Evolutionary conservation across 2,888 invertebrate genomes (phyloP).

Genomic region (Thecocarcelia acutangulata): DNA sequence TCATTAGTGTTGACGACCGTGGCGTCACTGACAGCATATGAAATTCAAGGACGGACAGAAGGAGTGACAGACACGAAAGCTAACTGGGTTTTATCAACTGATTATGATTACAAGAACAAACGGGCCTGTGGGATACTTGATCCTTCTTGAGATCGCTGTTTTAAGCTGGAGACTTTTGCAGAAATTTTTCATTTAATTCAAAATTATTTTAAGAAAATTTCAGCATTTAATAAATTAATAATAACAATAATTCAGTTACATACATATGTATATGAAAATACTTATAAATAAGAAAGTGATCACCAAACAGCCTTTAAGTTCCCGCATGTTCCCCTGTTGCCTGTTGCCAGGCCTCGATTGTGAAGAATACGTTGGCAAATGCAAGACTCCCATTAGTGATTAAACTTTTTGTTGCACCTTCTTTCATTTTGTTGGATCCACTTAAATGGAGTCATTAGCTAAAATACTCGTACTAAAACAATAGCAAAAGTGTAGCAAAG

Average conservation of each 20-base stretch:
- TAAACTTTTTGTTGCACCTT: conserved; percentile 38
- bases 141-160: background rate
- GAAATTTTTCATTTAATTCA: too few relatives aligned
- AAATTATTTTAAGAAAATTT: too few relatives aligned
- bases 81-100: conserved; percentile 55
- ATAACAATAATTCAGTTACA: too few relatives aligned
- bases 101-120: conserved; percentile 30
- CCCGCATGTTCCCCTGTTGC: conserved; percentile 33
- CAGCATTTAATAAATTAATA: too few relatives aligned
- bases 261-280: too few relatives aligned
- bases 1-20: conserved; percentile 70
- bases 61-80: conserved; percentile 36
- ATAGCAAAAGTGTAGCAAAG: background rate
- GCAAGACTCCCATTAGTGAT: conserved; percentile 45
- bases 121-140: conserved; percentile 27
- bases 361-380: conserved; percentile 50
- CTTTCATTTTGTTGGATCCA: conserved; percentile 23
- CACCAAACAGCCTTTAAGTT: background rate
- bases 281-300: too few relatives aligned
- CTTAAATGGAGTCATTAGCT: conserved; percentile 69
- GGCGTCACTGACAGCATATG: conserved; percentile 64
- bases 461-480: conserved; percentile 10
- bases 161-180: too few relatives aligned
- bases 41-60: conserved; percentile 50
- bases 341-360: conserved; percentile 7